phyloP scores from a whole-genome alignment of 2,888 invertebrate genomes.

The Hyppa rectilinea region DNA sequence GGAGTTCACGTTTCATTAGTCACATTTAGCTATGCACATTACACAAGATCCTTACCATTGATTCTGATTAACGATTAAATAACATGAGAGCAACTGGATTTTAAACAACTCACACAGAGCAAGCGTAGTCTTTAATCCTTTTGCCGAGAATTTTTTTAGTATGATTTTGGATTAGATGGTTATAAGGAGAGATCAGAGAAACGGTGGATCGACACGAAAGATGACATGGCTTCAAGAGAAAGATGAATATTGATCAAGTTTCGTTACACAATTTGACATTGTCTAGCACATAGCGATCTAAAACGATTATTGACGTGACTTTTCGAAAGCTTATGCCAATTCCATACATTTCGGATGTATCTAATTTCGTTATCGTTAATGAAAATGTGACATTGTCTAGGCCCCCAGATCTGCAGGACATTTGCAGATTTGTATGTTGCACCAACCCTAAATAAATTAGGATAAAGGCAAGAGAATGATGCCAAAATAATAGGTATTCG shows the following conservation, averaged over 20 bases:
- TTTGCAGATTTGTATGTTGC: too few species aligned
- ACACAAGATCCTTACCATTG: background rate
- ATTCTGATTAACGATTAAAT: background rate
- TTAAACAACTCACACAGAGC: background rate
- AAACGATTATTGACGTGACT: too few species aligned
- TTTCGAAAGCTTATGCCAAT: too few species aligned
- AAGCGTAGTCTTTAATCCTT: background rate
- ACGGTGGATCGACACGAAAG: background rate
- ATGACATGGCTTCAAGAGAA: too few species aligned
- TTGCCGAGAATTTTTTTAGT: background rate
- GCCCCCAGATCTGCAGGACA: too few species aligned
- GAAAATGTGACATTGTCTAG: too few species aligned
- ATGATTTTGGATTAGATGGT: background rate
- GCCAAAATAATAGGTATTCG: background rate
- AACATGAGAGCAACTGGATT: background rate
- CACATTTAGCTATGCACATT: background rate
- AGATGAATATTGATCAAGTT: too few species aligned
- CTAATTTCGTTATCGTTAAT: too few species aligned
- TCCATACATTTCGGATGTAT: too few species aligned
- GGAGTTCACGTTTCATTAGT: conserved; percentile 3
- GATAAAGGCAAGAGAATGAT: background rate
- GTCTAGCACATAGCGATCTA: too few species aligned
- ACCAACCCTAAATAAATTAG: background rate
- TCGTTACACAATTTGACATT: too few species aligned
- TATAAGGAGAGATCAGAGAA: background rate